These are phyloP conservation scores for Heterohyrax brucei DNA, from an alignment of 2,797 vertebrate species.

Conservation along the genomic window DNA sequence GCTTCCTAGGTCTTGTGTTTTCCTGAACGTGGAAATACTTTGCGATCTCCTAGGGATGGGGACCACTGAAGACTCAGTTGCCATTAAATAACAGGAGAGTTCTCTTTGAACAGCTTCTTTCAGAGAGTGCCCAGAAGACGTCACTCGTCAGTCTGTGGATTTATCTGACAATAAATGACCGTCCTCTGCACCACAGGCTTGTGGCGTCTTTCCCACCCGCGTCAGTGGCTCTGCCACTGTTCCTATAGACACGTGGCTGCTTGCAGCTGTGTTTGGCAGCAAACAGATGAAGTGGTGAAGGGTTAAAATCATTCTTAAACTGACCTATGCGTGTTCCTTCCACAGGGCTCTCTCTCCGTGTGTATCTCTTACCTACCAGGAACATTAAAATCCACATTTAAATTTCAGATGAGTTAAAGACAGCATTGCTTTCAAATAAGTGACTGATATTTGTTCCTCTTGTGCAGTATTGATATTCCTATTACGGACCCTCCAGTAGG, in stretches of 20 bases:
- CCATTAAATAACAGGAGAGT: slow-evolving; percentile 29
- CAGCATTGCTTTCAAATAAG: slow-evolving; percentile 89
- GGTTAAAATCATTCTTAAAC: slow-evolving; percentile 81
- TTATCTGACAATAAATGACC: slow-evolving; percentile 78
- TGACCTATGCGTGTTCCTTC: slow-evolving; percentile 78
- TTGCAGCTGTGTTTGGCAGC: slow-evolving; percentile 69
- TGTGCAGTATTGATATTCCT: slow-evolving; percentile 91
- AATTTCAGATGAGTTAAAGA: slow-evolving; percentile 91
- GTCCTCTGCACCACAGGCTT: slow-evolving; percentile 13
- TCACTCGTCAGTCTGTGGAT: slow-evolving; percentile 66
- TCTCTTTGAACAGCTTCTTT: slow-evolving; percentile 61
- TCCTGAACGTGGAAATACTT: slow-evolving; percentile 59
- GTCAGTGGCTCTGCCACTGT: background rate
- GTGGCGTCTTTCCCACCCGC: background rate
- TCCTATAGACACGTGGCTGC: slow-evolving; percentile 12
- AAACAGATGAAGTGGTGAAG: slow-evolving; percentile 72
- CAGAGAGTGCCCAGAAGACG: slow-evolving; percentile 52
- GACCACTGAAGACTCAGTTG: background rate
- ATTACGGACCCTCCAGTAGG: slow-evolving; percentile 81
- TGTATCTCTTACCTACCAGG: slow-evolving; percentile 81
- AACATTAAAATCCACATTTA: slow-evolving; percentile 90
- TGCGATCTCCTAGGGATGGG: slow-evolving; percentile 27
- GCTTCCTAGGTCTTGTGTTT: background rate
- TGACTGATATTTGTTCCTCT: slow-evolving; percentile 90
- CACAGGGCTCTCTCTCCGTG: background rate